phyloP scores from a whole-genome alignment of 2,797 vertebrate species.

The Thamnophis elegans region DNA sequence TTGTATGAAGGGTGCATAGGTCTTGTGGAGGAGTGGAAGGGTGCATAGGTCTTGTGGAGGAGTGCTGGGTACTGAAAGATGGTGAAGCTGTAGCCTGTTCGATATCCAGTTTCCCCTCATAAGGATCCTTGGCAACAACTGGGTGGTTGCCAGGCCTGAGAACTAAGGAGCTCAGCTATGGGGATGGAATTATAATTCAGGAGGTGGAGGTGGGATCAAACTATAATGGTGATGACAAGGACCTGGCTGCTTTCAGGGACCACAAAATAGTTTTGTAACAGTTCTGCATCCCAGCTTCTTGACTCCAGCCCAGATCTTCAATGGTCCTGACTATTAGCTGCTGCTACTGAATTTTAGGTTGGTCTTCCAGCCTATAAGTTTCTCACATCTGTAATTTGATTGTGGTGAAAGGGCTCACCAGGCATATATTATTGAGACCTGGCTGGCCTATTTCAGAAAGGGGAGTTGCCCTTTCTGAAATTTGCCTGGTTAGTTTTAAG shows the following conservation, averaged over 20 bases:
- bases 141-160: not conserved
- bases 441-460: not conserved
- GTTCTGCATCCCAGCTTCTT: not conserved
- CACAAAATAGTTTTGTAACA: not conserved
- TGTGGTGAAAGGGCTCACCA: not conserved
- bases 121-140: not conserved
- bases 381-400: not conserved
- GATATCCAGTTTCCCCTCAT: not conserved
- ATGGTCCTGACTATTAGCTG: not conserved
- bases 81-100: not conserved
- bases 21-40: not conserved
- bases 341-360: not conserved
- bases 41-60: not conserved
- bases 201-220: not conserved
- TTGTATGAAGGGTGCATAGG: not conserved
- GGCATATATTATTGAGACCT: not conserved
- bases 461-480: not conserved
- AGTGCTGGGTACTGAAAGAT: not conserved
- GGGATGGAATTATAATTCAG: not conserved
- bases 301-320: not conserved
- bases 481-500: not conserved
- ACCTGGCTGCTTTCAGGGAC: not conserved
- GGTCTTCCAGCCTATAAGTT: not conserved
- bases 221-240: not conserved
- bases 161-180: not conserved